Percentiles rank a stretch among this genome's conserved stretches.
phyloP scores from a whole-genome alignment of 2,113 vertebrate genomes.

The Lycaon pictus region DNA sequence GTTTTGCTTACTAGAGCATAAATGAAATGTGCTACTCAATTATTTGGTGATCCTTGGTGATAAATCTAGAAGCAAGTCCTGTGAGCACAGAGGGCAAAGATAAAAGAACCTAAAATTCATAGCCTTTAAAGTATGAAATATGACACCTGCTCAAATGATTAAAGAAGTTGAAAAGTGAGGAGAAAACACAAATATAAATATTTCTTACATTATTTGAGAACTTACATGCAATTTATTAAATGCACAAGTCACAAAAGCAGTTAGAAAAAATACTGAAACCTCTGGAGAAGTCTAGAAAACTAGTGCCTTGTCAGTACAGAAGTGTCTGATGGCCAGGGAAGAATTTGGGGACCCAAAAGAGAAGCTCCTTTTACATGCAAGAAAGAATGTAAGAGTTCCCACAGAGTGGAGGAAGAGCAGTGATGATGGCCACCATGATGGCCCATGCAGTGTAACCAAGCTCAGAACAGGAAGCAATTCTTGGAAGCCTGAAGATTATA shows the following conservation, averaged over 20 bases:
- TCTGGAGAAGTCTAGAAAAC: background rate
- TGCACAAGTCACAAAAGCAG: background rate
- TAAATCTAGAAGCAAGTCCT: constrained; percentile 27
- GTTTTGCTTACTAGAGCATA: constrained; percentile 53
- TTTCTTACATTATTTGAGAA: background rate
- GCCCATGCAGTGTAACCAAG: background rate
- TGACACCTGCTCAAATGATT: constrained; percentile 4
- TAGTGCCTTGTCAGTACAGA: background rate
- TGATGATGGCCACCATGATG: fast-evolving
- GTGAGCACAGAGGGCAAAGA: background rate
- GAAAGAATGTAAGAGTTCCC: background rate
- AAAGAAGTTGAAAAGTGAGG: background rate
- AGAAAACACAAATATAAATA: background rate
- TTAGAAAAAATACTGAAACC: background rate
- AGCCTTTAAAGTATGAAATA: background rate
- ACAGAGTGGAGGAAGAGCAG: background rate
- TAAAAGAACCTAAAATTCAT: background rate
- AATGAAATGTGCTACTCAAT: constrained; percentile 64
- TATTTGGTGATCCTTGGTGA: constrained; percentile 68
- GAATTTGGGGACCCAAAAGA: background rate
- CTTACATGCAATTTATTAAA: background rate
- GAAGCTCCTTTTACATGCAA: background rate
- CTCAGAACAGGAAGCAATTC: background rate
- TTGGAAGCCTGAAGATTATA: background rate
- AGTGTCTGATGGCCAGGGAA: background rate